phyloP scores from a whole-genome alignment of 1,140 invertebrate genomes.

The Papilio xuthus region DNA sequence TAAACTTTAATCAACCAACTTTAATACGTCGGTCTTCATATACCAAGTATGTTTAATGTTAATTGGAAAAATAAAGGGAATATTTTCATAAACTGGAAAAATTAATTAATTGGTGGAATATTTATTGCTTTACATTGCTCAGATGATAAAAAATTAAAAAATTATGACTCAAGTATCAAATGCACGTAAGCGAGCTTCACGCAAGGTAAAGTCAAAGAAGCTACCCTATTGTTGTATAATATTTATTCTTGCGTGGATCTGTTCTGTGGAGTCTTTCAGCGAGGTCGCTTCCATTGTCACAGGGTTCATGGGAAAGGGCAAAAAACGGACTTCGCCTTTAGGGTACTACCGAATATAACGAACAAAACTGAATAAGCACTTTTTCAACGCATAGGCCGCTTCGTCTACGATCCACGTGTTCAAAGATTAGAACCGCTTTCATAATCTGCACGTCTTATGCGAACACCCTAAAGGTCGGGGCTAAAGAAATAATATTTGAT shows the following conservation, averaged over 20 bases:
- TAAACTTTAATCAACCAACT: background rate
- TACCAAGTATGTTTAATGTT: background rate
- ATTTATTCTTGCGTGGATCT: slow-evolving; percentile 80
- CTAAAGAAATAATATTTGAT: slow-evolving; percentile 33
- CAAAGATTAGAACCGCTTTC: slow-evolving; percentile 66
- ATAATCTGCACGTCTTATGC: slow-evolving; percentile 66
- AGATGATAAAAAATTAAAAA: background rate
- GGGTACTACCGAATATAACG: slow-evolving; percentile 62
- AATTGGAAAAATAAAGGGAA: no score
- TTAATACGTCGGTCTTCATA: background rate
- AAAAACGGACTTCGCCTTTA: slow-evolving; percentile 75
- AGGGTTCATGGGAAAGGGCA: slow-evolving; percentile 79
- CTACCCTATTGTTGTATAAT: slow-evolving; percentile 78
- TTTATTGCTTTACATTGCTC: background rate
- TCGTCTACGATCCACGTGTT: slow-evolving; percentile 73
- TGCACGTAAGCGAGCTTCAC: slow-evolving; percentile 36
- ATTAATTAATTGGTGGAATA: background rate
- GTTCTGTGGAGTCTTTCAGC: slow-evolving; percentile 69
- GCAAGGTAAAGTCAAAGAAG: slow-evolving; percentile 76
- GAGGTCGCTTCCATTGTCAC: slow-evolving; percentile 76
- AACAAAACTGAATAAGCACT: slow-evolving; percentile 74
- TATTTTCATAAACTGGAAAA: background rate
- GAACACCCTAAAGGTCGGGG: slow-evolving; percentile 39
- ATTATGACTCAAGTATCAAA: slow-evolving; percentile 57
- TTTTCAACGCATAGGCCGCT: slow-evolving; percentile 66